Evolutionary conservation across 2,888 invertebrate species (phyloP), one percentile per base, ranked within the genome.

Genomic region (Endomychus coccineus): DNA sequence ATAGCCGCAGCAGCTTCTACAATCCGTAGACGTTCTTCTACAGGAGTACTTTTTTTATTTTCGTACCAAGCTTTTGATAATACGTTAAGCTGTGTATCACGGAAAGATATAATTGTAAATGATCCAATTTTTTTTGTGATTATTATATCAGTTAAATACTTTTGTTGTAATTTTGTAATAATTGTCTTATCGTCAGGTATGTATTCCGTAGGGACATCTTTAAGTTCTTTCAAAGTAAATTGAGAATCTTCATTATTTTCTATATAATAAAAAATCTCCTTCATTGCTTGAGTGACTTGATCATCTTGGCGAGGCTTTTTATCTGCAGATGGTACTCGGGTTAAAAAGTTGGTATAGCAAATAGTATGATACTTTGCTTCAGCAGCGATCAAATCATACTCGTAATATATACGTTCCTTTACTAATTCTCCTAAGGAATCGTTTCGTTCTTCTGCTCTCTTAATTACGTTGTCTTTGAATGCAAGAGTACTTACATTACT

Each of bases 201-300:
- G 42, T 56, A 56, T 25, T 47, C 55, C 40, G 52, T 56, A 34
- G 37, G 39, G 45, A 56, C 50, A 46, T 46, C 45, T 44, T 44
- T 46, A 29, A 60, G 52, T 37, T 61, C 59, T 49, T 53, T 52
- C 33, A 62, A 43, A 34, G 58, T 58, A 48, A 59, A 62, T 55
- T 61, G 59, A 35, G 54, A 60, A 54, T 60, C 59, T 33, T 51
- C 36, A 41, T 45, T 23, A 37, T 40, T 42, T 42, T 45, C 48
- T 19, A 45, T 45, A 40, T 58, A 60, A 52, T 32, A 29, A 49
- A 56, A 61, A 54, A 61, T 54, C 49, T 59, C 52, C 37, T 46
- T 38, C 59, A 62, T 59, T 57, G 61, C 56, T 58, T 54, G 36
- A 40, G 53, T 54, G 36, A 60, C 57, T 55, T 56, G 51, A 55